Base-by-base conservation (phyloP, 2,113 vertebrate species). In the Zingel zingel region DNA sequence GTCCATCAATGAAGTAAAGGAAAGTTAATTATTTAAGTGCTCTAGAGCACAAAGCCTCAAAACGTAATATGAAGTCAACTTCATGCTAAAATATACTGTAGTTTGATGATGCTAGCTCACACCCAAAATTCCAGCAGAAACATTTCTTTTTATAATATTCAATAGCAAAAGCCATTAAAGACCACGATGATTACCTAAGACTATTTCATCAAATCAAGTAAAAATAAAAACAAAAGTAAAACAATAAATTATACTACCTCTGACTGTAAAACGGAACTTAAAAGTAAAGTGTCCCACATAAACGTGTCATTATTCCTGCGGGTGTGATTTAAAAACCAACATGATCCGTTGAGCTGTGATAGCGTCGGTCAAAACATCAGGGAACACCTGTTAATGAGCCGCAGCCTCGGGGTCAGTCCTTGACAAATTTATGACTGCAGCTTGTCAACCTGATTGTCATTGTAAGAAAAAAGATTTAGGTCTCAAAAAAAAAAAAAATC, bases 221-320 rank as follows among this genome's bases (percentile, higher is more conserved):
- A 84, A 90, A 88, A 82, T 45, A 87, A 83, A 77, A 85, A 82
- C 36, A 82, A 84, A 86, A 86, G 84, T 71, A 86, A 76, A 91
- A 84, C 76, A 93, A 94, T 93, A 94, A 95, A 95, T 93, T 94
- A 95, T 90, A 88, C 86, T 77, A 89, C 58, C 79, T 91, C 86
- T 88, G 87, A 88, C 77, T 82, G 88, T 92, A 77, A 90, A 93
- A 90, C 1, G 33, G 85, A 67, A 66, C 48, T 79, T 64, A 1
- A 36, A 68, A 21, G 19, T 86, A 81, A 91, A 85, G 79, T 82
- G 89, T 85, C 85, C 88, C 87, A 84, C 81, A 79, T 82, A 81
- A 84, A 83, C 76, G 30, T 61, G 12, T 69, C n/a, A 33, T 89
- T 72, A 86, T 89, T 89, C 89, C 85, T 70, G 77, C 69, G 92